A percentile compares a stretch with the other conserved stretches of the same genome.
phyloP scores from a whole-genome alignment of 2,888 invertebrate species.

The Limnephilus marmoratus region DNA sequence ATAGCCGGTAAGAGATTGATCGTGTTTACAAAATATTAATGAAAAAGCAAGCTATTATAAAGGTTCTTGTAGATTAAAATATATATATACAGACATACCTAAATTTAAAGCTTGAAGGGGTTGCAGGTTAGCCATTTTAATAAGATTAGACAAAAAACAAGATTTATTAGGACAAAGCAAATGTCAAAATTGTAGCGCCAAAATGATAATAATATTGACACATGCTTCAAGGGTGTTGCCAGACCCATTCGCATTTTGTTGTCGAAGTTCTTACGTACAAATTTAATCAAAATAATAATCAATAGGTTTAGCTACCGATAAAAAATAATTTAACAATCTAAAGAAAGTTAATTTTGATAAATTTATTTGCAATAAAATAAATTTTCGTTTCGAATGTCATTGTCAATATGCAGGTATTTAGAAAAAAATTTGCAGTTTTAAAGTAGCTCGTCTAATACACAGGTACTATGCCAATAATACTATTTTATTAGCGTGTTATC shows the following conservation, averaged over 20 bases:
- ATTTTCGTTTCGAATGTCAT: no score
- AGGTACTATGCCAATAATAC: no score
- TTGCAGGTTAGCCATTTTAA: conserved; percentile 73
- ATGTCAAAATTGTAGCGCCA: conserved; percentile 34
- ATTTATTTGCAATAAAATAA: no score
- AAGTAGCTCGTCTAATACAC: no score
- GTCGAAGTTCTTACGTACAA: neutral
- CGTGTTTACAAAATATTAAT: neutral
- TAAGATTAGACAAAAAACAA: neutral
- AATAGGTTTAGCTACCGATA: no score
- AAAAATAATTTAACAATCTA: no score
- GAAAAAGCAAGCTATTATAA: neutral
- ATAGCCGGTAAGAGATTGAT: neutral
- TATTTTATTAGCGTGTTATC: no score
- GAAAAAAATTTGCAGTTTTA: no score
- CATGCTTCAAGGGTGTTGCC: neutral
- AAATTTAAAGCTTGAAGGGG: conserved; percentile 76
- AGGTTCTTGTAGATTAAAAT: neutral
- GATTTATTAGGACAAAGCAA: neutral
- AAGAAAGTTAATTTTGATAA: no score
- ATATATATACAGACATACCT: conserved; percentile 71
- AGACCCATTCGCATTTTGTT: neutral
- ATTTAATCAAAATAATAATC: neutral
- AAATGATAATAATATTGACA: conserved; percentile 8
- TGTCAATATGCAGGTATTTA: no score